Percentiles rank a stretch among this genome's conserved stretches.
These are phyloP conservation scores for Lagopus muta DNA, from an alignment of 2,113 vertebrate species.

Conservation along the genomic window DNA sequence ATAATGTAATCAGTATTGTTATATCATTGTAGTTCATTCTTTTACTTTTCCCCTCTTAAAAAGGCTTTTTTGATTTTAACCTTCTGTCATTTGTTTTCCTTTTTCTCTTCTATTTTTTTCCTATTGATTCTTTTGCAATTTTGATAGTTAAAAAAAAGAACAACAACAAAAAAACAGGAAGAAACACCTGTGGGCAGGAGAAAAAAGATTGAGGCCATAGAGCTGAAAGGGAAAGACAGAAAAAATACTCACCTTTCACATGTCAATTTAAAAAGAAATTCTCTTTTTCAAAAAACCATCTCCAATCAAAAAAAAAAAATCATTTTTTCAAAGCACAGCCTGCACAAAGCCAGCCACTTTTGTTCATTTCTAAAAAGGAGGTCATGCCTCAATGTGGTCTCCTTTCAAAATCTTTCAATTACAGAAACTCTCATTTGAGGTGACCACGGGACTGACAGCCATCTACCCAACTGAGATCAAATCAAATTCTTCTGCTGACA, in stretches of 20 bases:
- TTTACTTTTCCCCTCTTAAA: neutral
- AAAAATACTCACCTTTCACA: neutral
- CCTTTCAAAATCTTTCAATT: neutral
- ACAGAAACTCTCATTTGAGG: neutral
- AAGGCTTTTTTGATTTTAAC: neutral
- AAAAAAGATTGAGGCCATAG: neutral
- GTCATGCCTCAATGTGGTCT: neutral
- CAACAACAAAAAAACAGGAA: neutral
- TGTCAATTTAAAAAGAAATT: neutral
- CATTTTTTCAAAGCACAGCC: neutral
- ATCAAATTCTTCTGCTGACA: neutral
- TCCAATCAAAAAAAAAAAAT: neutral
- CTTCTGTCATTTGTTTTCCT: neutral
- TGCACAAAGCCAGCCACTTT: neutral
- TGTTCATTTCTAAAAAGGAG: neutral
- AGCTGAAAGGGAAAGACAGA: neutral
- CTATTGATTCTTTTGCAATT: neutral
- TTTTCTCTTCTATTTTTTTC: neutral
- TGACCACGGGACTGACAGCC: neutral
- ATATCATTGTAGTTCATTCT: neutral
- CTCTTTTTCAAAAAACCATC: neutral
- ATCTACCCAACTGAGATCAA: neutral
- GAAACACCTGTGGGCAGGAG: neutral
- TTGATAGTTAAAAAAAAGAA: neutral
- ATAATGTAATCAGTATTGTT: neutral